Percentiles rank a stretch among this genome's conserved stretches.
phyloP scores from a whole-genome alignment of 2,888 invertebrate genomes.

The Loripinus fragilis region DNA sequence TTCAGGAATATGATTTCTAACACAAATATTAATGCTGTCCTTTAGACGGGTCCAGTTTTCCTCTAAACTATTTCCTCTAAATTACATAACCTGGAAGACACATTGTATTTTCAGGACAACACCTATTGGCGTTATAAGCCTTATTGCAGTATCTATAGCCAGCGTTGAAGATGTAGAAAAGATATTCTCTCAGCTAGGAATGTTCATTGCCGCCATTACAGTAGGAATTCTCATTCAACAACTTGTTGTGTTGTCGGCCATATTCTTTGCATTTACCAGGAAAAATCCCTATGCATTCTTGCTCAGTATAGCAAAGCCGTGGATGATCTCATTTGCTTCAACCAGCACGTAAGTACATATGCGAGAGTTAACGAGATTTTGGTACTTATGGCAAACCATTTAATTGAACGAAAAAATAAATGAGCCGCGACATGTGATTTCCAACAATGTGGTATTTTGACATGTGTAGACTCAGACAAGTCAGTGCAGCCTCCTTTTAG shows the following conservation, averaged over 20 bases:
- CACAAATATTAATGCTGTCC: not conserved
- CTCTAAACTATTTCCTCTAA: too few relatives aligned
- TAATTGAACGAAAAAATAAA: too few relatives aligned
- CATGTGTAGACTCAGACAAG: too few relatives aligned
- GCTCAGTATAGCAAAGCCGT: conserved; percentile 67
- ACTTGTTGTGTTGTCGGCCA: conserved; percentile 65
- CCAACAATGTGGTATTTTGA: too few relatives aligned
- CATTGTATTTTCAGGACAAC: conserved; percentile 70
- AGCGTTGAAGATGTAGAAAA: conserved; percentile 60
- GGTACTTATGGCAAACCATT: too few relatives aligned
- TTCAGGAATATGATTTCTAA: not conserved
- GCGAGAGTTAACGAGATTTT: too few relatives aligned
- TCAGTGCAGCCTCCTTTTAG: too few relatives aligned
- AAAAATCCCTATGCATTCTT: conserved; percentile 73
- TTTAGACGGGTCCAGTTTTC: not conserved
- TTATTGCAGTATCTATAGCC: conserved; percentile 75
- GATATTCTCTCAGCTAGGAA: conserved; percentile 70
- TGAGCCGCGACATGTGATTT: too few relatives aligned
- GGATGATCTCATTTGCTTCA: conserved; percentile 76
- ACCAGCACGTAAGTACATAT: conserved; percentile 75
- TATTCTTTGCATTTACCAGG: conserved; percentile 68
- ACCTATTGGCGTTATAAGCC: conserved; percentile 73
- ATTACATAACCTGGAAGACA: too few relatives aligned
- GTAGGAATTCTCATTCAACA: conserved; percentile 71
- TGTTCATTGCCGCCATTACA: conserved; percentile 69